These are phyloP conservation scores for Polyodon spathula DNA, from an alignment of 2,113 vertebrate species.

Conservation along the genomic window DNA sequence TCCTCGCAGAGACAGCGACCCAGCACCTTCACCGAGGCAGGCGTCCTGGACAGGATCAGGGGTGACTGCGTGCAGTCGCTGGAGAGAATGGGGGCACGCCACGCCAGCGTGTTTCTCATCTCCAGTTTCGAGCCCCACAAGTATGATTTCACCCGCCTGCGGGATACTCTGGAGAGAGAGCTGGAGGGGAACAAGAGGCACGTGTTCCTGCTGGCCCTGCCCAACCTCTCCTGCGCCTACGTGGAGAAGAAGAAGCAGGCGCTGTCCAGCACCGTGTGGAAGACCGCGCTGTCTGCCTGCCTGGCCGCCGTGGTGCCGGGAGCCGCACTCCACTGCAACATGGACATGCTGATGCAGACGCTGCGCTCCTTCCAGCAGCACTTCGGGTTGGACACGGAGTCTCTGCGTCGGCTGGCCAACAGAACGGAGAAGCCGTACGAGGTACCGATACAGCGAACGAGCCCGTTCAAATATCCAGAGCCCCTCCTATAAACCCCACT, in stretches of 20 bases:
- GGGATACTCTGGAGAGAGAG: constrained; percentile 18
- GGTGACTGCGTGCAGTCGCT: constrained; percentile 23
- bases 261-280: constrained; percentile 13
- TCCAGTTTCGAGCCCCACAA: constrained; percentile 17
- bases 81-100: constrained; percentile 5
- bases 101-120: constrained; percentile 25
- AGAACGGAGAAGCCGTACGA: constrained; percentile 20
- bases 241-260: constrained; percentile 15
- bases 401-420: constrained; percentile 18
- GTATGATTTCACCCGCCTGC: constrained; percentile 31
- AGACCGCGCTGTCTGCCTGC: constrained; percentile 15
- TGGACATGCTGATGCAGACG: constrained; percentile 19
- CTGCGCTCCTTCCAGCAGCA: constrained; percentile 23
- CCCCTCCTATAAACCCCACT: too few relatives aligned
- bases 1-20: not conserved
- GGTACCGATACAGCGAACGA: not conserved
- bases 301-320: constrained; percentile 8
- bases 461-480: too few relatives aligned
- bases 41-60: constrained; percentile 17
- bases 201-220: constrained; percentile 19
- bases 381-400: constrained; percentile 24
- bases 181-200: constrained; percentile 21
- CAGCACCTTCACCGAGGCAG: not conserved
- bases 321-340: not conserved
- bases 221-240: constrained; percentile 9